Conservation (phyloP, 2,888 invertebrate genomes). For the Zygaena filipendulae region DNA sequence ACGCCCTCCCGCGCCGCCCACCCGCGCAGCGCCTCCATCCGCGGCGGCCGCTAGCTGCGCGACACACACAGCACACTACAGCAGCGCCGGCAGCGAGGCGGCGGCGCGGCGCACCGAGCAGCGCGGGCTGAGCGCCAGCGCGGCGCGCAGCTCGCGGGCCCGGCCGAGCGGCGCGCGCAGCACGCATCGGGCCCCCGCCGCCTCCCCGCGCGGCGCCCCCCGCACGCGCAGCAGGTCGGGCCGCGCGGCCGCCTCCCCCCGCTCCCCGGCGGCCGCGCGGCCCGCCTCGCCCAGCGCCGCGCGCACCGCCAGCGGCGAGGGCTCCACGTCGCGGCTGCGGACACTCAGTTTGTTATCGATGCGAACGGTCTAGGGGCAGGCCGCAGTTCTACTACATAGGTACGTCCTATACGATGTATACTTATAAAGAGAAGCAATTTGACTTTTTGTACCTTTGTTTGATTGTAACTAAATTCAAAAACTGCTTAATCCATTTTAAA, state of each 20-base stretch:
- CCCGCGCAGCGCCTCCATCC: background rate
- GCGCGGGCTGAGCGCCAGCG: constrained; percentile 20
- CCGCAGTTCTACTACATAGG: background rate
- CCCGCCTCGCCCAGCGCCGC: constrained; percentile 1
- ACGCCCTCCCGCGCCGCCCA: constrained; percentile 10
- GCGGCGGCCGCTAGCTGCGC: too few species aligned
- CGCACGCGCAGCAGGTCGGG: constrained; percentile 25
- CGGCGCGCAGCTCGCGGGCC: constrained; percentile 23
- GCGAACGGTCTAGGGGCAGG: background rate
- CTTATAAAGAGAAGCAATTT: too few species aligned
- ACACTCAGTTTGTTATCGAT: too few species aligned
- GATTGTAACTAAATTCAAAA: too few species aligned
- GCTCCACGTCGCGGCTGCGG: background rate
- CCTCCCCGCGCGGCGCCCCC: constrained; percentile 20
- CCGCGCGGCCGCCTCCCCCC: background rate
- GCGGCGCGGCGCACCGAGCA: constrained; percentile 13
- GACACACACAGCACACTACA: background rate
- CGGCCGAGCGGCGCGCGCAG: constrained; percentile 48
- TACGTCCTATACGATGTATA: too few species aligned
- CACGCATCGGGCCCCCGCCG: constrained; percentile 36
- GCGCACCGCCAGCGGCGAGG: constrained; percentile 1
- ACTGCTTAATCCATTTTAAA: too few species aligned
- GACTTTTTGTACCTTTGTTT: too few species aligned
- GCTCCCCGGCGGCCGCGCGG: too few species aligned
- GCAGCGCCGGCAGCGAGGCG: background rate